phyloP scores from a whole-genome alignment of 2,113 vertebrate species.

The Solea solea region DNA sequence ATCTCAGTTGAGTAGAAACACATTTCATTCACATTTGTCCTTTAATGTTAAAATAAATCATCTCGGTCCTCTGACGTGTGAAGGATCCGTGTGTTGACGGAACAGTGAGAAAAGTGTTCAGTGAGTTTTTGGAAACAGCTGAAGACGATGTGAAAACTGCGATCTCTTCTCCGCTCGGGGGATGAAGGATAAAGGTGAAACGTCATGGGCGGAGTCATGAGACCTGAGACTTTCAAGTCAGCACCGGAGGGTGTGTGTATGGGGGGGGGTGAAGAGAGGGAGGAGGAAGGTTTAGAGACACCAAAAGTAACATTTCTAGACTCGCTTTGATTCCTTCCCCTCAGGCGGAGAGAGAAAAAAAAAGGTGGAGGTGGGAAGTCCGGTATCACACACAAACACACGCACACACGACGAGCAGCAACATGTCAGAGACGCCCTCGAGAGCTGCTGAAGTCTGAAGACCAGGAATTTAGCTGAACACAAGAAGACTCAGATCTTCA shows the following conservation, averaged over 20 bases:
- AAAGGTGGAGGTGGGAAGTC: background rate
- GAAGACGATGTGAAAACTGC: background rate
- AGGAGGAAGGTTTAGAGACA: background rate
- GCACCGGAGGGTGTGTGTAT: background rate
- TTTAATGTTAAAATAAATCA: too few species aligned
- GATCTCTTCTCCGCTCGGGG: too few species aligned
- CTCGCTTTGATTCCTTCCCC: slow-evolving; percentile 19
- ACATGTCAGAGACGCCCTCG: background rate
- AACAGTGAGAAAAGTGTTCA: too few species aligned
- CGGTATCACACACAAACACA: background rate
- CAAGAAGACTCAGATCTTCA: too few species aligned
- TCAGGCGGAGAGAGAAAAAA: background rate
- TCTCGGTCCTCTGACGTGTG: too few species aligned
- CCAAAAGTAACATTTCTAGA: slow-evolving; percentile 8
- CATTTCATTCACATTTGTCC: too few species aligned
- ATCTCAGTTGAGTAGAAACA: too few species aligned
- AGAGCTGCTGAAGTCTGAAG: background rate
- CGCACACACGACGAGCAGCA: background rate
- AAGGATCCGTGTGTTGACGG: too few species aligned
- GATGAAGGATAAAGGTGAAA: background rate
- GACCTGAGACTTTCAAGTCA: slow-evolving; percentile 8
- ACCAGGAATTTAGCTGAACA: background rate
- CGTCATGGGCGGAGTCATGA: slow-evolving; percentile 3
- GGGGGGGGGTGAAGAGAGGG: background rate
- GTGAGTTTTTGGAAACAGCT: background rate